Evolutionary conservation across 2,888 invertebrate species (phyloP).

Genomic region (Acleris sparsana): DNA sequence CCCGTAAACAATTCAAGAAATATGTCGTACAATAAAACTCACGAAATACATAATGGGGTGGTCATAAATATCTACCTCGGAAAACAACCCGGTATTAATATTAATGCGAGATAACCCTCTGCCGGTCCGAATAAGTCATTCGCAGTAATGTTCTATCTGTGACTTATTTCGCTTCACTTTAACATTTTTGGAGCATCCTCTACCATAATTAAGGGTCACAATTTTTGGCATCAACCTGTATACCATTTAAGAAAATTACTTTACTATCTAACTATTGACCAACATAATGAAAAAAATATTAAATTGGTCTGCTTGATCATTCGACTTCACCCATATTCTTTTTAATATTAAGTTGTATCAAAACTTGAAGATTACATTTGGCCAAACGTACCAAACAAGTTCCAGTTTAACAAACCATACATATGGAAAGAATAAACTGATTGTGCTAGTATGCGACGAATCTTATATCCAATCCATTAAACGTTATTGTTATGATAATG

Average conservation of each 20-base stretch:
- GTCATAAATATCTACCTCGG: constrained; percentile 32
- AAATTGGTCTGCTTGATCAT: too few relatives aligned
- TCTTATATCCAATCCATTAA: neutral
- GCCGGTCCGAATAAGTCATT: neutral
- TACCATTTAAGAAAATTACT: too few relatives aligned
- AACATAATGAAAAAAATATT: too few relatives aligned
- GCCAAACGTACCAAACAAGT: too few relatives aligned
- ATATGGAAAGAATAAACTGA: neutral
- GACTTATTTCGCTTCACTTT: neutral
- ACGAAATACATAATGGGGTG: constrained; percentile 29
- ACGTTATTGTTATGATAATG: neutral
- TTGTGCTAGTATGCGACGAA: neutral
- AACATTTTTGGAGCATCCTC: neutral
- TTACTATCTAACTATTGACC: too few relatives aligned
- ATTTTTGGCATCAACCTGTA: too few relatives aligned
- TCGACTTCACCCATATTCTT: too few relatives aligned
- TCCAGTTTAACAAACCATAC: too few relatives aligned
- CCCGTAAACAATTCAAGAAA: constrained; percentile 32
- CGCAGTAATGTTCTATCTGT: neutral
- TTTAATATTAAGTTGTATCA: too few relatives aligned
- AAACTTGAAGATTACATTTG: too few relatives aligned
- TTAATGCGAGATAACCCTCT: constrained; percentile 26
- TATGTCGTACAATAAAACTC: constrained; percentile 32
- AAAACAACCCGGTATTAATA: constrained; percentile 32
- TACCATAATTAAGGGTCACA: neutral